Percentiles rank a stretch among this genome's conserved stretches.
phyloP scores from a whole-genome alignment of 2,113 vertebrate species.

The Pachycephala philippinensis region DNA sequence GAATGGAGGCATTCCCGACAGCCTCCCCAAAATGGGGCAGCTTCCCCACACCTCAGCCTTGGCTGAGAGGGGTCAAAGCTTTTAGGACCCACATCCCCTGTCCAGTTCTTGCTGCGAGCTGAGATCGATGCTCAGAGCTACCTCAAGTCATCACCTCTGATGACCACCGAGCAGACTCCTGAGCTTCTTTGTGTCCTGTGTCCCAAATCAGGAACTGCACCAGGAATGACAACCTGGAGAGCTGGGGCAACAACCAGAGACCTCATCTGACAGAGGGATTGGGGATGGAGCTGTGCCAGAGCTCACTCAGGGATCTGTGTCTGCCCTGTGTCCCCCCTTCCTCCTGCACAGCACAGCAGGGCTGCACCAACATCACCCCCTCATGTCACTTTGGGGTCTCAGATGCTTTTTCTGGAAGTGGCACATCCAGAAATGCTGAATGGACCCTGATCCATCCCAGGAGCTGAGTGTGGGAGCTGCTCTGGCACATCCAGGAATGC shows the following conservation, averaged over 20 bases:
- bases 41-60: neutral
- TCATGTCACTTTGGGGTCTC: rapidly evolving
- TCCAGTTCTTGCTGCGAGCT: rapidly evolving
- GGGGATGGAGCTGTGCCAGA: neutral
- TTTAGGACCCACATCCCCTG: neutral
- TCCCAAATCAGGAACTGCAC: neutral
- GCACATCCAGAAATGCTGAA: neutral
- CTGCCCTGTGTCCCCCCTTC: rapidly evolving
- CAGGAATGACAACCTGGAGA: neutral
- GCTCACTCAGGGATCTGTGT: rapidly evolving
- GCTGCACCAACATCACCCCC: rapidly evolving
- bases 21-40: neutral
- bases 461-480: neutral
- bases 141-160: neutral
- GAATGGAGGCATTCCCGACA: rapidly evolving
- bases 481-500: neutral
- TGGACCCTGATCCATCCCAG: neutral
- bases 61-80: neutral
- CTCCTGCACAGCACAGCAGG: neutral
- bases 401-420: neutral
- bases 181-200: neutral
- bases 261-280: neutral
- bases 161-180: neutral
- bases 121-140: neutral
- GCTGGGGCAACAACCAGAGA: neutral